A percentile compares a stretch with the other conserved stretches of the same genome.
Evolutionary conservation across 2,113 vertebrate genomes (phyloP).

Genomic region (Ictalurus furcatus): DNA sequence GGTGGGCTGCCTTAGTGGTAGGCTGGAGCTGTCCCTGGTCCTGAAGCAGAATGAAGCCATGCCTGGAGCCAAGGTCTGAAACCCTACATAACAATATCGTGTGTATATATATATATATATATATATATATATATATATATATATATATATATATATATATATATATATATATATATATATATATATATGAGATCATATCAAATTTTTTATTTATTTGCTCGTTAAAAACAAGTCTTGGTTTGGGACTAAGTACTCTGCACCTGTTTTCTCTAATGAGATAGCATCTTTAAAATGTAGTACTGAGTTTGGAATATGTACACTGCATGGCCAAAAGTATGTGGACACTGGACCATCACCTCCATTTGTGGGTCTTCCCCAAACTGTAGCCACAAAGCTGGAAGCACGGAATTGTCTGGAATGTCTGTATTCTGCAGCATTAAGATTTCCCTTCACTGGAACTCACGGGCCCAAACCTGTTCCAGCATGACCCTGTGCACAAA

Average conservation of each 20-base stretch:
- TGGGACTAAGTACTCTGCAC: neutral
- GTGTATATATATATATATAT: too few relatives aligned
- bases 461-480: neutral
- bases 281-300: neutral
- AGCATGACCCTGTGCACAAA: neutral
- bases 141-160: too few relatives aligned
- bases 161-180: too few relatives aligned
- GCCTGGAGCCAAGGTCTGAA: slow-evolving; percentile 87
- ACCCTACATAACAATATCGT: too few relatives aligned
- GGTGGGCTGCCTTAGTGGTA: slow-evolving; percentile 84
- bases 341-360: neutral
- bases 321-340: neutral
- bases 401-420: neutral
- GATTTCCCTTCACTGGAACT: neutral
- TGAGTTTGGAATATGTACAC: neutral
- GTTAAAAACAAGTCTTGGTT: neutral
- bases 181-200: too few relatives aligned
- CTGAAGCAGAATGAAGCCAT: slow-evolving; percentile 93
- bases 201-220: neutral
- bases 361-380: neutral
- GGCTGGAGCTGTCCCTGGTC: slow-evolving; percentile 85
- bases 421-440: neutral
- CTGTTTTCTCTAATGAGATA: neutral
- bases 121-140: too few relatives aligned
- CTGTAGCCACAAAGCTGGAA: neutral